These are phyloP conservation scores for Lagorchestes hirsutus DNA, from an alignment of 2,797 vertebrate species.

Conservation along the genomic window DNA sequence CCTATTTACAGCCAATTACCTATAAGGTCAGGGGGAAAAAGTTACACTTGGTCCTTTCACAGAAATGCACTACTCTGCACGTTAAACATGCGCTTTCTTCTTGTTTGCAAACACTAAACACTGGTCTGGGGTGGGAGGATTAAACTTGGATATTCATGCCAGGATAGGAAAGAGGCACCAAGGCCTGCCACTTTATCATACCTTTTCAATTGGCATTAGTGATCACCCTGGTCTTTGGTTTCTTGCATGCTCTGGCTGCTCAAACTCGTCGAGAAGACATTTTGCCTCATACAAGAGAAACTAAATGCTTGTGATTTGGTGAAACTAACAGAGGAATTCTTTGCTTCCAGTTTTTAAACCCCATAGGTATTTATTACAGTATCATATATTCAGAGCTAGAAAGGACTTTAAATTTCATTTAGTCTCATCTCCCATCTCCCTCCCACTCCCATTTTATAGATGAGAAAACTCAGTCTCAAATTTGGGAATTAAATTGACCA, in stretches of 20 bases:
- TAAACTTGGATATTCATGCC: slow-evolving; percentile 19
- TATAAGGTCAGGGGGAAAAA: slow-evolving; percentile 44
- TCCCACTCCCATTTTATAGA: background rate
- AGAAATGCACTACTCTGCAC: background rate
- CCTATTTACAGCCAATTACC: slow-evolving; percentile 24
- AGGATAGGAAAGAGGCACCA: background rate
- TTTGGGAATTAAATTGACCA: background rate
- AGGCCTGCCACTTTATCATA: background rate
- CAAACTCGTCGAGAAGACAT: background rate
- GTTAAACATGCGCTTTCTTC: slow-evolving; percentile 14
- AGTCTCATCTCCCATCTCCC: background rate
- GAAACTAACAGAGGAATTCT: background rate
- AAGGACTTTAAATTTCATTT: background rate
- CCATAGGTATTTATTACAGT: background rate
- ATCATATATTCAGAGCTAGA: background rate
- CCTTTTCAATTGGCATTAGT: background rate
- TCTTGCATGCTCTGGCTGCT: background rate
- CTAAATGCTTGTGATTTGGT: slow-evolving; percentile 27
- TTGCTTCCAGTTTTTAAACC: background rate
- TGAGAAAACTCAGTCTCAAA: background rate
- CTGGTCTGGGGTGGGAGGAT: background rate
- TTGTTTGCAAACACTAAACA: slow-evolving; percentile 45
- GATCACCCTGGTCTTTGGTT: background rate
- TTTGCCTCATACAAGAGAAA: slow-evolving; percentile 30
- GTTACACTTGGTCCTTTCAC: slow-evolving; percentile 4